These are phyloP conservation scores for Formicarius rufipectus DNA, from an alignment of 2,113 vertebrate genomes.

Conservation along the genomic window DNA sequence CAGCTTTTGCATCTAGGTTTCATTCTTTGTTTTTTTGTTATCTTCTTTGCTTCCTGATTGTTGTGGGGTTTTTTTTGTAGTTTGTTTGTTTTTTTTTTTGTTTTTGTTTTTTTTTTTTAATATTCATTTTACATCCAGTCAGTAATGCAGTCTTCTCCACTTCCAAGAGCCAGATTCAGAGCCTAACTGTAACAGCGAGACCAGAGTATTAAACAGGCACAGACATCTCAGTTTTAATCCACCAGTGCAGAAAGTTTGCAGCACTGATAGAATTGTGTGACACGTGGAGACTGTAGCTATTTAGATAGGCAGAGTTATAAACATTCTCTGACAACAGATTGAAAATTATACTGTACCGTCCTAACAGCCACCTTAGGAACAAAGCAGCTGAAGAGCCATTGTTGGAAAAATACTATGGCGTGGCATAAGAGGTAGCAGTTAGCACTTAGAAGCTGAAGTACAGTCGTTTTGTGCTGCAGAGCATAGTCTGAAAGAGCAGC, in stretches of 20 bases:
- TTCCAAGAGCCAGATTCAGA: not conserved
- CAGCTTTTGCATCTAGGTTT: not conserved
- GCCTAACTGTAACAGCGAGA: not conserved
- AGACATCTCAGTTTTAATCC: not conserved
- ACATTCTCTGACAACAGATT: not conserved
- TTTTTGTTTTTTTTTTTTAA: fast-evolving
- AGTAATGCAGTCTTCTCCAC: not conserved
- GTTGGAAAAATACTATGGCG: not conserved
- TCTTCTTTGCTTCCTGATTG: fast-evolving
- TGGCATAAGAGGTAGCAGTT: not conserved
- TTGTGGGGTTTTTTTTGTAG: too few relatives aligned
- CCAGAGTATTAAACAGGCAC: fast-evolving
- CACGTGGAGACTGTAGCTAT: not conserved
- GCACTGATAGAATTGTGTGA: not conserved
- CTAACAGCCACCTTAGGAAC: not conserved
- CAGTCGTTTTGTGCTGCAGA: not conserved
- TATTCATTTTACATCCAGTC: not conserved
- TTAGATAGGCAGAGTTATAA: not conserved
- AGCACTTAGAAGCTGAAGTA: not conserved
- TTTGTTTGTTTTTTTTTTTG: too few relatives aligned
- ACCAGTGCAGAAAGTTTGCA: not conserved
- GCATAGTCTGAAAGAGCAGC: not conserved
- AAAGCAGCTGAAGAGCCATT: not conserved
- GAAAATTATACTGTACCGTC: not conserved
- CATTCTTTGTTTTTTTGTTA: not conserved